phyloP scores from a whole-genome alignment of 2,797 vertebrate species.

The Sandelia bainsii region DNA sequence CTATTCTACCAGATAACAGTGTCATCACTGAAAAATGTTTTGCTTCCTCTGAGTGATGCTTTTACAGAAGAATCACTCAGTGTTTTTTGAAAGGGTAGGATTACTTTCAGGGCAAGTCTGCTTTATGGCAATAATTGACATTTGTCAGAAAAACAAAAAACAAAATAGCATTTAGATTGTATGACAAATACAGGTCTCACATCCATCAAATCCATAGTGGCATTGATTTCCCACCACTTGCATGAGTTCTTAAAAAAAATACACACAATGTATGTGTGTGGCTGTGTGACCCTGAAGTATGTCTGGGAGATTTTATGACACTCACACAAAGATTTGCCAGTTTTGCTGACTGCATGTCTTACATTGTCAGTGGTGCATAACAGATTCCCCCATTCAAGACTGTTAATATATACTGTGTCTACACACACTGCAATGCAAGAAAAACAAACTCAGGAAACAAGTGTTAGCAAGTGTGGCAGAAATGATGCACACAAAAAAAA shows the following conservation, averaged over 20 bases:
- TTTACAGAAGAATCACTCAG: slow-evolving; percentile 32
- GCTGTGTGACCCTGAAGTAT: slow-evolving; percentile 65
- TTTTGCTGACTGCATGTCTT: slow-evolving; percentile 73
- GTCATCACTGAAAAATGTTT: slow-evolving; percentile 24
- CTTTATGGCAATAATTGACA: slow-evolving; percentile 28
- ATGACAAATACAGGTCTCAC: slow-evolving; percentile 22
- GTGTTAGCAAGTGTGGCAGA: slow-evolving; percentile 27
- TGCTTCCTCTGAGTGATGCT: slow-evolving; percentile 29
- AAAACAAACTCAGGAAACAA: slow-evolving; percentile 40
- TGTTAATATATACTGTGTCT: slow-evolving; percentile 57
- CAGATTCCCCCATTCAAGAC: slow-evolving; percentile 59
- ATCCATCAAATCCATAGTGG: slow-evolving; percentile 41
- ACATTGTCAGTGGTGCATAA: slow-evolving; percentile 63
- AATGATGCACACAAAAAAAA: slow-evolving; percentile 35
- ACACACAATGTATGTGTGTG: slow-evolving; percentile 41
- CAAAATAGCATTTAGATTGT: slow-evolving; percentile 33
- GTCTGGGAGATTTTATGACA: slow-evolving; percentile 68
- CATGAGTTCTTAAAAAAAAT: slow-evolving; percentile 36
- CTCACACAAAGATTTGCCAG: slow-evolving; percentile 58
- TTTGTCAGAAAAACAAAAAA: no score
- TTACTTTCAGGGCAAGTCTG: slow-evolving; percentile 22
- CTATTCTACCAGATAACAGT: slow-evolving; percentile 30
- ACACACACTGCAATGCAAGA: slow-evolving; percentile 22
- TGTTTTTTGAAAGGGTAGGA: slow-evolving; percentile 23
- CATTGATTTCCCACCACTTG: slow-evolving; percentile 20